Percentiles rank a stretch among this genome's conserved stretches.
Conservation (phyloP, 2,888 invertebrate genomes). For the Leptinotarsa juncta region DNA sequence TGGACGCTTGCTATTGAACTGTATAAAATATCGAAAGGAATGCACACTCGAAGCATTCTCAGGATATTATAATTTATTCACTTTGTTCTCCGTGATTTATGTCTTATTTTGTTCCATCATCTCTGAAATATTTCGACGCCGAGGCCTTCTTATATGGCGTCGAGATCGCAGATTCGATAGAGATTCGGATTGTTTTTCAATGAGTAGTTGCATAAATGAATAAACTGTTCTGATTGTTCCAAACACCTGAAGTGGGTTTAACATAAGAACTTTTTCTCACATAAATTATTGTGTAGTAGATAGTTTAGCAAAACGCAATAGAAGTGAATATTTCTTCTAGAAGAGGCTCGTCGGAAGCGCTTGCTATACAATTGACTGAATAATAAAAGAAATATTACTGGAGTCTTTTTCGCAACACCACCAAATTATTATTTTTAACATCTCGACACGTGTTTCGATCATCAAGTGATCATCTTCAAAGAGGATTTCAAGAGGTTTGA, state of each 20-base stretch:
- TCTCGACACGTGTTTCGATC: too few relatives aligned
- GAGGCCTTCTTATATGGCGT: not conserved
- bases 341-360: too few relatives aligned
- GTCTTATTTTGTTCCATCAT: constrained; percentile 42
- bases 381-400: too few relatives aligned
- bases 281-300: not conserved
- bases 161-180: not conserved
- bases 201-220: constrained; percentile 3
- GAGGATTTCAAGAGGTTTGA: too few relatives aligned
- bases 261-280: constrained; percentile 4
- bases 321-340: not conserved
- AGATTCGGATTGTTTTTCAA: constrained; percentile 4
- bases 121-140: constrained; percentile 26
- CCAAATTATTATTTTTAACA: too few relatives aligned
- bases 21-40: constrained; percentile 39
- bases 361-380: too few relatives aligned
- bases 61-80: constrained; percentile 35
- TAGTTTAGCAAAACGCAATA: not conserved
- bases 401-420: too few relatives aligned
- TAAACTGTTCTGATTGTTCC: not conserved
- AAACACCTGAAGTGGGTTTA: not conserved
- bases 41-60: constrained; percentile 39
- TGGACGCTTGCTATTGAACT: constrained; percentile 44
- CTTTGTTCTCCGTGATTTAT: constrained; percentile 48
- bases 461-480: too few relatives aligned